Evolutionary conservation across 2,113 vertebrate species (phyloP), one percentile per base, ranked within the genome.

Genomic region (Rhinoptilus africanus): DNA sequence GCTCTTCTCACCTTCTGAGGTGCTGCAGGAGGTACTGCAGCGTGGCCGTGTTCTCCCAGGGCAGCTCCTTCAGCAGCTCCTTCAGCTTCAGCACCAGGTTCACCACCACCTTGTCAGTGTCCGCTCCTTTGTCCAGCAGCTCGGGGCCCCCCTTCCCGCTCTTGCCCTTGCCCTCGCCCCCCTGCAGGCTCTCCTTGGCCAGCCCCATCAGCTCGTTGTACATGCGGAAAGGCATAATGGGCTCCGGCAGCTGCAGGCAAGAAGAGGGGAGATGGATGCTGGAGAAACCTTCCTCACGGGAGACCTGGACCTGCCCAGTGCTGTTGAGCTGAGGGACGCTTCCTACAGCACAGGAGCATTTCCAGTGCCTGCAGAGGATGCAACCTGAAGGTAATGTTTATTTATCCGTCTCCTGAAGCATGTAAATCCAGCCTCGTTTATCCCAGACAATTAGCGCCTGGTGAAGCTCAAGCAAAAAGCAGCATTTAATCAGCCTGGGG

Each of bases 191-290:
- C 90, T 99, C 99, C 95, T 99, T 99, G 84, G 99, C 99, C 97
- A 99, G 95, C 12, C 99, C 99, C 99, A 99, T 99, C 37, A 99
- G 98, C 75, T 96, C 98, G 28, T 99, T 99, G 98, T 99, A 99
- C 48, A 99, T 87, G 21, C 97, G 98, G 97, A 99, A 99, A 4
- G 98, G 98, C 97, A 99, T 98, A 26, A 99, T 98, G 8, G 99
- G 99, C 97, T 99, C 99, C 0, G 99, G 99, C 71, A 99, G 98
- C 99, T 99, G 97, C 19, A 5, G 5, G 35, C 4, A 4, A 79
- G 32, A 32, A 13, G 8, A 32, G 78, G 30, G 14, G 39, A 60
- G 14, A 2, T 26, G 53, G 51, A 21, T 6, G 51, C 27, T 14
- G 23, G 43, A 6, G 34, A 26, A 17, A 10, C 1, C 2, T 3